These are phyloP conservation scores for Paraplagusia blochii DNA, from an alignment of 2,113 vertebrate genomes.

Conservation along the genomic window DNA sequence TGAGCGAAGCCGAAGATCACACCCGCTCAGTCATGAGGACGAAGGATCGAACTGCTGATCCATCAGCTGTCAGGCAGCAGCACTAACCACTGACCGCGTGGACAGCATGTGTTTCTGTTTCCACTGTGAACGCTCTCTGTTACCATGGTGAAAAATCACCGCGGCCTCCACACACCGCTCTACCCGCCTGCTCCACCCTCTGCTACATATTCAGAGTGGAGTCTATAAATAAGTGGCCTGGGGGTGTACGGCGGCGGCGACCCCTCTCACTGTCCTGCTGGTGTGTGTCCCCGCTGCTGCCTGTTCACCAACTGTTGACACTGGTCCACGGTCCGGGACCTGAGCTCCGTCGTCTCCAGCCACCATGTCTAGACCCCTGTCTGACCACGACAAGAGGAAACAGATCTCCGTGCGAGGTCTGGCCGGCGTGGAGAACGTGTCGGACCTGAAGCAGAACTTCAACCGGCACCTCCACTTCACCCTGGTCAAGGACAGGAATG, in stretches of 20 bases:
- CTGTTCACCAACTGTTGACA: constrained; percentile 37
- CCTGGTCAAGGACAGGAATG: constrained; percentile 89
- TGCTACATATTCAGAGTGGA: constrained; percentile 64
- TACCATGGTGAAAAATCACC: constrained; percentile 13
- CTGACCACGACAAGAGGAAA: constrained; percentile 83
- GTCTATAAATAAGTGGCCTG: constrained; percentile 62
- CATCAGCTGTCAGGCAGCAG: too few relatives aligned
- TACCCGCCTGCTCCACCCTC: constrained; percentile 57
- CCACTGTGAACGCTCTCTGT: constrained; percentile 1
- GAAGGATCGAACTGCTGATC: too few relatives aligned
- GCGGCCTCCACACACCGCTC: constrained; percentile 2
- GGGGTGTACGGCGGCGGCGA: constrained; percentile 16
- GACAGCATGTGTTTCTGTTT: too few relatives aligned
- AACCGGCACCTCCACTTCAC: constrained; percentile 90
- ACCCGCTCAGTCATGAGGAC: too few relatives aligned
- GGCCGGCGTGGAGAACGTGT: constrained; percentile 86
- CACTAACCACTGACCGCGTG: too few relatives aligned
- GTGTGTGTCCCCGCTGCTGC: constrained; percentile 5
- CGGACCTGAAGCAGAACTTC: constrained; percentile 85
- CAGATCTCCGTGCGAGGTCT: constrained; percentile 88
- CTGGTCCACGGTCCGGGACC: constrained; percentile 37
- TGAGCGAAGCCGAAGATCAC: too few relatives aligned
- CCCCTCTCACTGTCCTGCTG: constrained; percentile 38
- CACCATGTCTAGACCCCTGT: constrained; percentile 84
- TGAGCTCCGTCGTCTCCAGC: constrained; percentile 28